Conservation (phyloP, 2,797 vertebrate genomes). For the Etheostoma nigrum region DNA sequence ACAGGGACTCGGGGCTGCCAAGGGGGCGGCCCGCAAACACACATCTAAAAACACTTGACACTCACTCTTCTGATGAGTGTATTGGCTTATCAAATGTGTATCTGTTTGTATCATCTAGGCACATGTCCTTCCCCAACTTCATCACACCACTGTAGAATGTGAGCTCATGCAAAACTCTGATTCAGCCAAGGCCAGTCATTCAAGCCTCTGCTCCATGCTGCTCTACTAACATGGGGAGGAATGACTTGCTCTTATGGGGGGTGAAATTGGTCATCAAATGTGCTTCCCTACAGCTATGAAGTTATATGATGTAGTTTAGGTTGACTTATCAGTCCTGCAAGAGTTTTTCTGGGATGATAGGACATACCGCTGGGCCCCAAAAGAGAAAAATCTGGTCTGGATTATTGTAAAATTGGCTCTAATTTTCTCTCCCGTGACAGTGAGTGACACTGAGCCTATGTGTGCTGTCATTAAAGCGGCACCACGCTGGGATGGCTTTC, state of each 20-base stretch:
- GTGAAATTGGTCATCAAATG: constrained; percentile 66
- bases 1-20: constrained; percentile 1
- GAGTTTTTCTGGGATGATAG: constrained; percentile 55
- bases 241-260: constrained; percentile 49
- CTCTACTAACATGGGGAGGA: constrained; percentile 34
- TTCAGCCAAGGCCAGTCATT: constrained; percentile 46
- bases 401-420: constrained; percentile 80
- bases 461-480: constrained; percentile 78
- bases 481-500: constrained; percentile 75
- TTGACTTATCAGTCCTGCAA: constrained; percentile 42
- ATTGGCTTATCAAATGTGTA: constrained; percentile 52
- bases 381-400: constrained; percentile 72
- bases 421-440: constrained; percentile 78
- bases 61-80: constrained; percentile 35
- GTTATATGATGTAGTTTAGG: constrained; percentile 49
- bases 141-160: constrained; percentile 27
- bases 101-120: constrained; percentile 64
- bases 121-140: constrained; percentile 26
- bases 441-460: constrained; percentile 76
- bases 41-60: constrained; percentile 22
- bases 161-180: constrained; percentile 49
- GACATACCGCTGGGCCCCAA: constrained; percentile 44
- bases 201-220: constrained; percentile 22
- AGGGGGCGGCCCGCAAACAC: constrained; percentile 50
- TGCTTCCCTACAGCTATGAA: constrained; percentile 40